Base-by-base conservation (phyloP, 2,888 invertebrate genomes). In the Corbicula japonica region DNA sequence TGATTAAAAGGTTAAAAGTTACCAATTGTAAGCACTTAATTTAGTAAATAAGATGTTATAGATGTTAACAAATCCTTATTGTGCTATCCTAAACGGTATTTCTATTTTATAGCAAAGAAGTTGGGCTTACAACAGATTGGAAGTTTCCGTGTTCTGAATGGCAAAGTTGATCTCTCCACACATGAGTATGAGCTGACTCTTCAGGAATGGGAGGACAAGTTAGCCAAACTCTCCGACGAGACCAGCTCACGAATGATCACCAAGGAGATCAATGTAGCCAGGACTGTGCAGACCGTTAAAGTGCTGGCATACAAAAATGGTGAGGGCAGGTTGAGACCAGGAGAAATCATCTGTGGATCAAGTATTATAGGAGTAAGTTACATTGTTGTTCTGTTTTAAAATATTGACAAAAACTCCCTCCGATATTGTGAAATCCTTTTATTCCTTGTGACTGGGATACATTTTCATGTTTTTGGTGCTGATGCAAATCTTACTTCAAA, bases 291-390 rank as follows among this genome's bases (percentile, higher is more conserved):
- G 52, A 91, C 92, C 3, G 89, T 93, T 38, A 92, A 92, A 79
- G 88, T 93, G 30, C 83, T 91, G 65, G 93, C 89, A 3, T 93
- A 93, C 86, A 92, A 90, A 83, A 93, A 93, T 86, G 93, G 93
- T 3, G 93, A 93, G 50, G 93, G 93, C 2, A 80, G 93, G 54
- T 76, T 90, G 61, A 87, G 90, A 61, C 86, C 87, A 23, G 92
- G 92, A 5, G 91, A 92, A 77, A 84, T 93, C 8, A 87, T 93
- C 41, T 89, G 92, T 76, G 93, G 93, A 10, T 93, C 93, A 5
- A 92, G 92, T 62, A 86, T 93, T 30, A 83, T 90, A 50, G 93
- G 93, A 70, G 93, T 93, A 77, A 86, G 92, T 84, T 30, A 28
- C n/a, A 41, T 15, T 23, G 38, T 41, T n/a, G n/a, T n/a, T n/a